A percentile compares a stretch with the other conserved stretches of the same genome.
Evolutionary conservation across 2,113 vertebrate genomes (phyloP).

Genomic region (Peromyscus polionotus): DNA sequence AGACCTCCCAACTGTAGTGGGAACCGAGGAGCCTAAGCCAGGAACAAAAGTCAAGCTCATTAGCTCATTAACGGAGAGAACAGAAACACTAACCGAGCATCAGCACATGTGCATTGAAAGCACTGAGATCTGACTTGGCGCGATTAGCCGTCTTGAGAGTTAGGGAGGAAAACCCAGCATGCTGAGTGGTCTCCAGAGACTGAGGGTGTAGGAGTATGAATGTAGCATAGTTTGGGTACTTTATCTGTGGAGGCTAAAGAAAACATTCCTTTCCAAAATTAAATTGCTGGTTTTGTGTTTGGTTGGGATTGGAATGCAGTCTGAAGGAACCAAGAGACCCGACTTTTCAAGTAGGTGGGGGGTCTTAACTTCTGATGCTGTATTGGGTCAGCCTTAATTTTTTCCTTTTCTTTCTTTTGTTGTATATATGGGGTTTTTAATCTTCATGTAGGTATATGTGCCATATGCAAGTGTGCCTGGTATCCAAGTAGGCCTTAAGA

Average conservation of each 20-base stretch:
- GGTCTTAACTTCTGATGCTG: not conserved
- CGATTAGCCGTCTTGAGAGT: not conserved
- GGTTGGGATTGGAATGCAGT: not conserved
- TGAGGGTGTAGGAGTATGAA: not conserved
- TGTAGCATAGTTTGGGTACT: not conserved
- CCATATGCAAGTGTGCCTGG: not conserved
- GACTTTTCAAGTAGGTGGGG: not conserved
- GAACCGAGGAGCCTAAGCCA: not conserved
- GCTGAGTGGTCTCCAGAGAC: not conserved
- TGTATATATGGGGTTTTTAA: not conserved
- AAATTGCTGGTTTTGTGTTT: not conserved
- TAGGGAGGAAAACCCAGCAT: not conserved
- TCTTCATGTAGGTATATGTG: not conserved
- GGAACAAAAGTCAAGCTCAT: not conserved
- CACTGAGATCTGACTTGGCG: not conserved
- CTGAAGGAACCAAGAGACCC: not conserved
- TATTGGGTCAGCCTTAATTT: no score
- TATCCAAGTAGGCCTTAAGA: not conserved
- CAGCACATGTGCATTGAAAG: accelerated
- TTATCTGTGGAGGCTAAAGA: not conserved
- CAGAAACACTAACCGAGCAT: not conserved
- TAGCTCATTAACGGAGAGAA: not conserved
- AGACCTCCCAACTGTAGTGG: not conserved
- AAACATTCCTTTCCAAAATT: constrained; percentile 42
- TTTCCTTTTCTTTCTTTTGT: not conserved